Base-by-base conservation (phyloP, 2,113 vertebrate species). In the Suncus etruscus region DNA sequence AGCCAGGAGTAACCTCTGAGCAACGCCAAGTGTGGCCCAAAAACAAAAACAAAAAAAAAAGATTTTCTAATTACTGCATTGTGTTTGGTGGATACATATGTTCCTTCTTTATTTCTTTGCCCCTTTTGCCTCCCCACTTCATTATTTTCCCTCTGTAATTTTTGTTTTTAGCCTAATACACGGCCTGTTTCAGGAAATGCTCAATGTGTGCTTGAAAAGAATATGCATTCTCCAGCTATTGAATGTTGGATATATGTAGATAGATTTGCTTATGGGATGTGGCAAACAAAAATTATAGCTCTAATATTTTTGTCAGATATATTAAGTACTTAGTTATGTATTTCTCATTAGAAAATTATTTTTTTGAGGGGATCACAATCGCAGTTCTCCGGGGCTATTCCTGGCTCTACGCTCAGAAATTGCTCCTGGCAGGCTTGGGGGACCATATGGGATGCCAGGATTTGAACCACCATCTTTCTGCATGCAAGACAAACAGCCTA, bases 281-380 rank as follows among this genome's bases (percentile, higher is more conserved):
- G 70, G 45, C 70, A 74, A 61, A 61, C 47, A 61, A 11, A 87
- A 82, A 48, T 69, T 63, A 92, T 39, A 80, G 24, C 29, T 74
- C 72, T 75, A 47, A 29, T 63, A 76, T 84, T 85, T 83, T n/a
- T 87, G 31, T 91, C 29, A 92, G 68, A 61, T n/a, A 61, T 91
- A 79, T 39, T 39, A 39, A 39, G 39, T 39, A 39, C 39, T 39
- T 39, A 39, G 39, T 39, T 39, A 39, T 39, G 39, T 5, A 39
- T 39, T 5, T 39, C 5, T 39, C 39, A 39, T 5, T 39, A 39
- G 39, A 39, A 39, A 39, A 39, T 39, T 39, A 39, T 3, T 39
- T 39, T 39, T 39, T 39, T 39, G 39, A 86, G n/a, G n/a, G n/a
- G n/a, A n/a, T 39, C 39, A 39, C 5, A 39, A 3, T 39, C 39